Conservation (phyloP, 2,797 vertebrate genomes). For the Cheirogaleus major region DNA sequence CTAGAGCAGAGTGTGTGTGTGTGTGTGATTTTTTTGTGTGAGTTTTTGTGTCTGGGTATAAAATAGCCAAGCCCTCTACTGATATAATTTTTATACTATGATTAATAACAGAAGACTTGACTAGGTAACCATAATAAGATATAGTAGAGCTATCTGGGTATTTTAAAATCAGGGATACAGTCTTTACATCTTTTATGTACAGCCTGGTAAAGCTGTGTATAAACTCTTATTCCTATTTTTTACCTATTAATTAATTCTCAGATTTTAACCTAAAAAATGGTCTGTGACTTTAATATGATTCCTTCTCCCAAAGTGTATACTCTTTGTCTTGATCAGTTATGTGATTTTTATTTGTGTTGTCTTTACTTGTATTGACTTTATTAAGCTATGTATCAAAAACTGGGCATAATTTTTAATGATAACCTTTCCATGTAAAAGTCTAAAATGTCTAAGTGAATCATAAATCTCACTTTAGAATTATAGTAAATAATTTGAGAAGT, state of each 20-base stretch:
- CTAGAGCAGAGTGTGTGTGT: neutral
- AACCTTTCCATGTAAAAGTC: neutral
- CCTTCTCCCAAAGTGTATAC: neutral
- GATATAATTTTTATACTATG: neutral
- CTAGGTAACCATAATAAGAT: neutral
- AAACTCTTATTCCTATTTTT: neutral
- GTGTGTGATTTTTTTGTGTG: neutral
- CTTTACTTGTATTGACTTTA: neutral
- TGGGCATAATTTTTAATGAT: neutral
- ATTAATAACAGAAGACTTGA: neutral
- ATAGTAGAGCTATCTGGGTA: neutral
- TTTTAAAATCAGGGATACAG: neutral
- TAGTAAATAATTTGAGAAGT: neutral
- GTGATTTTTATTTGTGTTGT: neutral
- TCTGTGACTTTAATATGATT: conserved; percentile 23
- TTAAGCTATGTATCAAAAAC: conserved; percentile 32
- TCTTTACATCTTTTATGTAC: neutral
- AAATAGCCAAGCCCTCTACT: neutral
- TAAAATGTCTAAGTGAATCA: neutral
- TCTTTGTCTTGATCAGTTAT: neutral
- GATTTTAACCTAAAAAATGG: neutral
- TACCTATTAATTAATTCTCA: conserved; percentile 1
- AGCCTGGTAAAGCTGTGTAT: neutral
- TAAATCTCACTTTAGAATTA: conserved; percentile 26
- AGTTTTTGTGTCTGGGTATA: neutral